A percentile compares a stretch with the other conserved stretches of the same genome.
Evolutionary conservation across 2,888 invertebrate genomes (phyloP).

Genomic region (Acronicta alni): DNA sequence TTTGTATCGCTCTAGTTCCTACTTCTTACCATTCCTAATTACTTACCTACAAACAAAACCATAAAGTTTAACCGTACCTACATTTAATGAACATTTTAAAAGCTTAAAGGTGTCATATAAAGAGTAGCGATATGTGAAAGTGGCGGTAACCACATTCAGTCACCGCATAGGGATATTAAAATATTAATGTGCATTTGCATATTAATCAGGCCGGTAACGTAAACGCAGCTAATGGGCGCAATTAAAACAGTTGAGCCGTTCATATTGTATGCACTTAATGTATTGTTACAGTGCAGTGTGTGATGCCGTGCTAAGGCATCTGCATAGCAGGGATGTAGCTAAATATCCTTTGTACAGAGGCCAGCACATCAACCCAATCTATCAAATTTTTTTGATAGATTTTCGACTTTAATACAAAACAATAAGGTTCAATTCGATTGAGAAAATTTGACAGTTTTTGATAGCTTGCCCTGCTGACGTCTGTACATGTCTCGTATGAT

Average conservation of each 20-base stretch:
- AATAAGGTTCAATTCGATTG: no score
- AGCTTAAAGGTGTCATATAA: constrained; percentile 38
- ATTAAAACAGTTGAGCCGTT: constrained; percentile 77
- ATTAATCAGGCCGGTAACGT: constrained; percentile 76
- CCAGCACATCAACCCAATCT: no score
- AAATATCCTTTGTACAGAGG: constrained; percentile 20
- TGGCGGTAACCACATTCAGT: constrained; percentile 44
- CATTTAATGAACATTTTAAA: constrained; percentile 33
- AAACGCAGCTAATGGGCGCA: constrained; percentile 76
- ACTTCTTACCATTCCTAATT: constrained; percentile 8
- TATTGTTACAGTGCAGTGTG: constrained; percentile 59
- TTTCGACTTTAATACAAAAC: no score
- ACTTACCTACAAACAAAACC: constrained; percentile 10
- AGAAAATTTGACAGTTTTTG: no score
- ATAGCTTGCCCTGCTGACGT: no score
- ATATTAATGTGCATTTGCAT: constrained; percentile 76
- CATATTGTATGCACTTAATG: constrained; percentile 74
- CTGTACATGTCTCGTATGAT: no score
- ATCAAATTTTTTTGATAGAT: no score
- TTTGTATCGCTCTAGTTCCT: not conserved
- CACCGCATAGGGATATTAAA: constrained; percentile 68
- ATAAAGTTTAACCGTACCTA: constrained; percentile 41
- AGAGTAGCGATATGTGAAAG: constrained; percentile 59
- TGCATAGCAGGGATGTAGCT: constrained; percentile 44
- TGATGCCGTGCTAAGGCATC: constrained; percentile 45